Base-by-base conservation (phyloP, 2,888 invertebrate genomes). In the Thyatira batis region DNA sequence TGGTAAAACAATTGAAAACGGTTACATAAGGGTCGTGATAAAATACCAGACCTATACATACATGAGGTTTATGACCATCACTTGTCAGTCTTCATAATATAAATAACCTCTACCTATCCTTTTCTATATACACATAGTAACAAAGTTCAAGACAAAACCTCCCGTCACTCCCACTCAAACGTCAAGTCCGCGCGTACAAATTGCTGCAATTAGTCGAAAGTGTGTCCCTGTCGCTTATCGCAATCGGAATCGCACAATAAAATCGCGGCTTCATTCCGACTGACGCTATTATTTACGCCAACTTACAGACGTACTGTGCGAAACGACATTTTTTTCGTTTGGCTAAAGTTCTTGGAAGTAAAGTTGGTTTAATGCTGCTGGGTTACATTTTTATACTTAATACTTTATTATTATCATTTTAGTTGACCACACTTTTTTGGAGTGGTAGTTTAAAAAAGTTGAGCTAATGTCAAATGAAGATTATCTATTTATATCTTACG, bases 241-340 rank as follows among this genome's bases (percentile, higher is more conserved):
- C 53, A 62, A 54, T 54, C 56, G 44, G 51, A 27, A 61, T 63
- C 61, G 61, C 54, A 61, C 65, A 65, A 58, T 58, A 61, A 65
- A 59, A 60, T 70, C 69, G 60, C 60, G 52, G 20, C n/a, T 27
- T 6, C 50, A 11, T 25, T 11, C 17, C 65, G 69, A 73, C 50
- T 63, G 60, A 48, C 39, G 51, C 59, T 27, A 68, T 80, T 80
- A 80, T 78, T 64, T 59, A 70, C 79, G 80, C 73, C 63, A 73
- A 60, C 64, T 55, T 70, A 54, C 21, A 13, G 5, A 39, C 28
- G 39, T 46, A 44, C 49, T 30, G 25, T 48, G 45, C 62, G 55
- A 44, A 20, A 23, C 49, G 55, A 49, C 59, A 57, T 54, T 39
- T 39, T 8, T 17, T 39, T 39, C 39, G 6, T 39, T 39, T 17